Evolutionary conservation across 2,888 invertebrate species (phyloP).

Genomic region (Choreutis nemorana): DNA sequence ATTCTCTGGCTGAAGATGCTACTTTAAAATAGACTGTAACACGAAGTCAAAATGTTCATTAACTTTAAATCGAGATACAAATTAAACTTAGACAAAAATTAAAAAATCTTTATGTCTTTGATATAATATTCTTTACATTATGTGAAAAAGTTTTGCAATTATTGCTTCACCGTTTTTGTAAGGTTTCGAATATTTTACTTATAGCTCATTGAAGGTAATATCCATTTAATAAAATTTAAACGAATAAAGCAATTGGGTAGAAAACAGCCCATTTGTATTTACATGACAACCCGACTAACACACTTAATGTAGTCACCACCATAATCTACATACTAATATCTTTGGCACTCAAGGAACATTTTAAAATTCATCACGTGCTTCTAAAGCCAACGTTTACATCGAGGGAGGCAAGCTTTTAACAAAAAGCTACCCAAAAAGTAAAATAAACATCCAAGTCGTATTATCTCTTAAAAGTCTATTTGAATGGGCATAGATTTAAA

Average conservation of each 20-base stretch:
- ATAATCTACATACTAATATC: conserved; percentile 39
- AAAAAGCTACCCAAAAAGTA: conserved; percentile 32
- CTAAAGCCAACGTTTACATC: conserved; percentile 29
- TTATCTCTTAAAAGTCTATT: too few species aligned
- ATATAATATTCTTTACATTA: neutral
- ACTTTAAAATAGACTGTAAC: conserved; percentile 43
- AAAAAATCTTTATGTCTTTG: neutral
- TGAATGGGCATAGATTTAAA: too few species aligned
- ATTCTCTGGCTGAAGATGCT: conserved; percentile 32
- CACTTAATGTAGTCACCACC: conserved; percentile 38
- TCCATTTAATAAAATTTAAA: too few species aligned
- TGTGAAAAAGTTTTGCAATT: too few species aligned
- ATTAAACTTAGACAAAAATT: neutral
- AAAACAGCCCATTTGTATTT: too few species aligned
- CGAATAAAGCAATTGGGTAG: too few species aligned
- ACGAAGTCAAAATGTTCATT: conserved; percentile 40
- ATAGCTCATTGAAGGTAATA: too few species aligned
- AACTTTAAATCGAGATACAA: conserved; percentile 51
- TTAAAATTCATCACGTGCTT: conserved; percentile 59
- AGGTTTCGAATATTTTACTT: too few species aligned
- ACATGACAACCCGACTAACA: conserved; percentile 44
- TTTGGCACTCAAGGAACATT: conserved; percentile 33
- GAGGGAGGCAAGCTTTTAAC: conserved; percentile 43
- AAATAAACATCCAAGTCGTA: too few species aligned
- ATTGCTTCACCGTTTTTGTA: too few species aligned